Conservation (phyloP, 2,888 invertebrate species). For the Hydropsyche betteni region DNA sequence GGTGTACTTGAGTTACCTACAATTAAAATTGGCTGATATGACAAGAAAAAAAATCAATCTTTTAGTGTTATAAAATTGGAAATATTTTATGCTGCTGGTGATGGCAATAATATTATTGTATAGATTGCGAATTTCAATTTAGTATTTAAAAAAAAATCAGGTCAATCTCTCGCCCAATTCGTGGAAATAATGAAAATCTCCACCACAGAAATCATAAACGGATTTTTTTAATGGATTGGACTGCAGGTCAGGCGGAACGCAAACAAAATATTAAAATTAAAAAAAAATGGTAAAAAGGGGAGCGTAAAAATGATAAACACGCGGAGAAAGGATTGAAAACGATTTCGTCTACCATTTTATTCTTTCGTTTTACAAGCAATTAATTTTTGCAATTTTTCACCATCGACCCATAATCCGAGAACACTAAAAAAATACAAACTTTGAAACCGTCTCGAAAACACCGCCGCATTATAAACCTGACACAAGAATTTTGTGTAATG, state of each 20-base stretch:
- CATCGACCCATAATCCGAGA: neutral
- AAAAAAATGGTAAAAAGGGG: conserved; percentile 39
- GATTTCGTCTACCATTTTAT: conserved; percentile 33
- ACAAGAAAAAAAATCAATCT: too few species aligned
- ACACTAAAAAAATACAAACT: too few species aligned
- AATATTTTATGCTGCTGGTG: too few species aligned
- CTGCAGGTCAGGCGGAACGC: conserved; percentile 28
- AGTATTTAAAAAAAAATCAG: too few species aligned
- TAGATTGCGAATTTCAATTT: too few species aligned
- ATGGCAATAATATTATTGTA: too few species aligned
- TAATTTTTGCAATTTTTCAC: conserved; percentile 29
- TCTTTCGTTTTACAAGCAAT: conserved; percentile 35
- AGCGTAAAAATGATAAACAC: conserved; percentile 52
- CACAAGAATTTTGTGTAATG: conserved; percentile 11
- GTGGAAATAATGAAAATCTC: too few species aligned
- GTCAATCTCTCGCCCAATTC: too few species aligned
- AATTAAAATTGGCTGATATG: too few species aligned
- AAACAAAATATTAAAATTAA: conserved; percentile 31
- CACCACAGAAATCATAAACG: conserved; percentile 4
- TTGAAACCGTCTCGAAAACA: too few species aligned
- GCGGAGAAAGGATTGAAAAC: conserved; percentile 46
- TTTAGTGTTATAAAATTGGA: too few species aligned
- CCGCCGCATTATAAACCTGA: neutral
- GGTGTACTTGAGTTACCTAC: too few species aligned
- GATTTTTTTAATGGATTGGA: conserved; percentile 3